Base-by-base conservation (phyloP, 2,797 vertebrate genomes). In the Luscinia megarhynchos region DNA sequence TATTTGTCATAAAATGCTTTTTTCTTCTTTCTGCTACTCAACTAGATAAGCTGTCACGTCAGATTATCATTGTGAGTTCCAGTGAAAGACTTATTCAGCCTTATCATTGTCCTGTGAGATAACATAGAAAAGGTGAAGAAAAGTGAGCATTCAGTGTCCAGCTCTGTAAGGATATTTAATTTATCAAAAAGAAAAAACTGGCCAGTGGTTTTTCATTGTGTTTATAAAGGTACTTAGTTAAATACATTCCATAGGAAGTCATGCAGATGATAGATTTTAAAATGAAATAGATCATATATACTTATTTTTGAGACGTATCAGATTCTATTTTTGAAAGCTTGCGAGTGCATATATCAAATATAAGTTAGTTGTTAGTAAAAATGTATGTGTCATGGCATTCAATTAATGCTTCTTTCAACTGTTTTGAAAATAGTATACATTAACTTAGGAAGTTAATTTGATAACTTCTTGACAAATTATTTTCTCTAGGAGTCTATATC, bases 171-270 rank as follows among this genome's bases (percentile, higher is more conserved):
- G 22, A 24, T 62, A 69, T 76, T 43, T 76, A 19, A 11, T 48
- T 83, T 62, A 70, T 57, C 62, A 51, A 67, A 69, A 87, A 72
- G 27, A 38, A 6, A 40, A 54, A 59, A 69, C 36, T 8, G 21
- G 3, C 0, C 0, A 6, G 5, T 58, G 17, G 2, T 76, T 85
- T 54, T 66, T 72, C 18, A 32, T 68, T 63, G 13, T 73, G 30
- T 72, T 50, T 68, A 3, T 88, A 72, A 77, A 93, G 6, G 11
- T 30, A 1, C 18, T 77, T 62, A 15, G 12, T 55, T 93, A 85
- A 30, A 34, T 64, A 51, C 24, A 46, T 88, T 75, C n/a, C 50
- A 9, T 2, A 43, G n/a, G 54, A 91, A 82, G 57, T 46, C 24
- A 64, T 43, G 29, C 15, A 46, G 27, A 19, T 73, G 10, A 63